Percentiles rank a stretch among this genome's conserved stretches.
Evolutionary conservation across 2,888 invertebrate genomes (phyloP).

Genomic region (Barypeithes pellucidus): DNA sequence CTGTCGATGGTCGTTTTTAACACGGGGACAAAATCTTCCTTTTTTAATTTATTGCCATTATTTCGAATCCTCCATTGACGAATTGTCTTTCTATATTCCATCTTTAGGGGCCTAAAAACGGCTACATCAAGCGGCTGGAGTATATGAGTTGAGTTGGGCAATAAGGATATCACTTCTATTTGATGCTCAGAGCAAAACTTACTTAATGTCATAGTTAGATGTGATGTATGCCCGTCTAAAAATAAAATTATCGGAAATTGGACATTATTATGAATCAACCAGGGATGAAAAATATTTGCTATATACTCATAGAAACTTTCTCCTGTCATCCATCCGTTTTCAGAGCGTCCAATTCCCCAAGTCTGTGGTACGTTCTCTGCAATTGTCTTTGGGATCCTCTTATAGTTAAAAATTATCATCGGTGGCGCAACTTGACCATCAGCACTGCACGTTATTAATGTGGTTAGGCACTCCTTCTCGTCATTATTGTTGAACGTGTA

Average conservation of each 20-base stretch:
- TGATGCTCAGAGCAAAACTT: constrained; percentile 31
- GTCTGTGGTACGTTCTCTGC: constrained; percentile 1
- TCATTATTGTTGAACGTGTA: constrained; percentile 45
- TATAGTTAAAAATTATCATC: not conserved
- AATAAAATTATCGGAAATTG: constrained; percentile 26
- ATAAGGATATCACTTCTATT: constrained; percentile 42
- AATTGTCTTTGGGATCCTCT: constrained; percentile 19
- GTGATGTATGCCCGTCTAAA: constrained; percentile 46
- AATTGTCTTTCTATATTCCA: constrained; percentile 32
- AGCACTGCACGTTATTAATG: not conserved
- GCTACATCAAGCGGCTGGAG: constrained; percentile 47
- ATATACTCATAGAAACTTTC: constrained; percentile 45
- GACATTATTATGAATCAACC: not conserved
- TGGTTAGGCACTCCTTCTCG: not conserved
- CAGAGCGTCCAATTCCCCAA: not conserved
- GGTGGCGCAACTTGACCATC: not conserved
- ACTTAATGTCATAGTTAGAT: constrained; percentile 45
- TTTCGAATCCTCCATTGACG: constrained; percentile 8
- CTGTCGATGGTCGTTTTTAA: not conserved
- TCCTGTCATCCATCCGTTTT: not conserved
- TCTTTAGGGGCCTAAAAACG: constrained; percentile 42
- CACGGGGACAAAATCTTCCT: not conserved
- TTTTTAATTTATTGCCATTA: not conserved
- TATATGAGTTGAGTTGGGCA: constrained; percentile 50
- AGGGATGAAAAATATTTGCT: constrained; percentile 41